Evolutionary conservation across 2,113 vertebrate species (phyloP).

Genomic region (Actenoides lindsayi): DNA sequence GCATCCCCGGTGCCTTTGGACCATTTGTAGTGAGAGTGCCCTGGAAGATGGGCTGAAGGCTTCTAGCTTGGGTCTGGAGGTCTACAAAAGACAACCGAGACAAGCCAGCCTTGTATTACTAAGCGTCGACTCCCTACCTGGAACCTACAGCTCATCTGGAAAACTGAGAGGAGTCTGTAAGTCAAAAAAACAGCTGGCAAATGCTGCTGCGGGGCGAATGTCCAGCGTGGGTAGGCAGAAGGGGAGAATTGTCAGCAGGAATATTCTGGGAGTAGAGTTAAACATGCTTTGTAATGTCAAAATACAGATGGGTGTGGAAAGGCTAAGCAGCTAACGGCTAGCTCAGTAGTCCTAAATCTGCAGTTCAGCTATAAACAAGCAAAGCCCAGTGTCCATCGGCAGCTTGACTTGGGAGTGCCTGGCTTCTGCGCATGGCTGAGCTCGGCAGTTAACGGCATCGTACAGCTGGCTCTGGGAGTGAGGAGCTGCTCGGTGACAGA

Average conservation of each 20-base stretch:
- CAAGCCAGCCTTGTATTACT: not conserved
- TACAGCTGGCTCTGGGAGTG: constrained; percentile 34
- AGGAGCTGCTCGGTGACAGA: not conserved
- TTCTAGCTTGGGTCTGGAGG: not conserved
- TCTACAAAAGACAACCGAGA: not conserved
- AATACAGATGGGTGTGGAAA: constrained; percentile 17
- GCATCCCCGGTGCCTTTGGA: fast-evolving
- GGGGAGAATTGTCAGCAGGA: not conserved
- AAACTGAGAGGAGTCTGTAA: not conserved
- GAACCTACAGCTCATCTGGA: not conserved
- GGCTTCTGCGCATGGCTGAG: constrained; percentile 3
- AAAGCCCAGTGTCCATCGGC: not conserved
- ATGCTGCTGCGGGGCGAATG: not conserved
- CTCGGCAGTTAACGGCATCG: not conserved
- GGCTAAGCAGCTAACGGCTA: not conserved
- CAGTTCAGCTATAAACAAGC: constrained; percentile 16
- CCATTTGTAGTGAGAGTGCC: fast-evolving
- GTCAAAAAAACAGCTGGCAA: not conserved
- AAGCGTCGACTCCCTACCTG: not conserved
- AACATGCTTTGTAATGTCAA: constrained; percentile 24
- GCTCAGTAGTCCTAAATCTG: constrained; percentile 3
- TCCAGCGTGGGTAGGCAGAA: not conserved
- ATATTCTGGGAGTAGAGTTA: constrained; percentile 7
- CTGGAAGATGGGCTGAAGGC: not conserved
- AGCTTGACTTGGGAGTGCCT: constrained; percentile 42